Evolutionary conservation across 2,113 vertebrate species (phyloP).

Genomic region (Larimichthys crocea): DNA sequence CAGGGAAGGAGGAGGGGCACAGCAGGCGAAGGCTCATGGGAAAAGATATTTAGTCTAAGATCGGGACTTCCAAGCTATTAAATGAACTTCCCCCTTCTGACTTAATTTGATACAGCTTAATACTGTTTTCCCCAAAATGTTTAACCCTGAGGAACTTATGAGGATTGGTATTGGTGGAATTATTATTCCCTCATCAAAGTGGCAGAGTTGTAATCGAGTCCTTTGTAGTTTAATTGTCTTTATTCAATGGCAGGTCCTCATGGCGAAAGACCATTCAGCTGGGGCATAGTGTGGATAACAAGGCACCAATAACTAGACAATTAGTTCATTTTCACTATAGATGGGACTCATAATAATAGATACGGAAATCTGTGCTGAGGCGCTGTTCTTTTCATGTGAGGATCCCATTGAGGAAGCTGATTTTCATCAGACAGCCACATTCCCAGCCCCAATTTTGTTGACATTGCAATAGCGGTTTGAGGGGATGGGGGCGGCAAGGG

Average conservation of each 20-base stretch:
- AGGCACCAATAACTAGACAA: slow-evolving; percentile 61
- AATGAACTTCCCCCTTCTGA: slow-evolving; percentile 70
- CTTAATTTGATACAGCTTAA: slow-evolving; percentile 77
- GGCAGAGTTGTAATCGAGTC: slow-evolving; percentile 64
- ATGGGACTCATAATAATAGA: slow-evolving; percentile 53
- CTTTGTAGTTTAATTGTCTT: slow-evolving; percentile 81
- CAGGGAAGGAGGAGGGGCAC: slow-evolving; percentile 60
- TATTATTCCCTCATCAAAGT: slow-evolving; percentile 77
- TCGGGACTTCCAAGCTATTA: slow-evolving; percentile 73
- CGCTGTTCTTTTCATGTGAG: slow-evolving; percentile 50
- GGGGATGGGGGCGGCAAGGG: slow-evolving; percentile 27
- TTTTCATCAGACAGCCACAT: slow-evolving; percentile 64
- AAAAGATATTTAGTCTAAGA: slow-evolving; percentile 76
- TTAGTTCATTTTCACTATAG: slow-evolving; percentile 60
- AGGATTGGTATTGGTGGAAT: slow-evolving; percentile 56
- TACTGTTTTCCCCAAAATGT: slow-evolving; percentile 69
- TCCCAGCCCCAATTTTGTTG: slow-evolving; percentile 70
- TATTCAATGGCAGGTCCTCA: slow-evolving; percentile 66
- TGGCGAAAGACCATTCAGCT: slow-evolving; percentile 61
- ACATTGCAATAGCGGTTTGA: slow-evolving; percentile 68
- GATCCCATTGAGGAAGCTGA: slow-evolving; percentile 62
- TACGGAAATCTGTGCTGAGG: slow-evolving; percentile 40
- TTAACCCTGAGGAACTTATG: slow-evolving; percentile 70
- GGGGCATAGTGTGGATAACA: slow-evolving; percentile 54
- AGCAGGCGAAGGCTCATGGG: slow-evolving; percentile 71